These are phyloP conservation scores for Cochlearius cochlearius DNA, from an alignment of 2,113 vertebrate genomes.

Conservation along the genomic window DNA sequence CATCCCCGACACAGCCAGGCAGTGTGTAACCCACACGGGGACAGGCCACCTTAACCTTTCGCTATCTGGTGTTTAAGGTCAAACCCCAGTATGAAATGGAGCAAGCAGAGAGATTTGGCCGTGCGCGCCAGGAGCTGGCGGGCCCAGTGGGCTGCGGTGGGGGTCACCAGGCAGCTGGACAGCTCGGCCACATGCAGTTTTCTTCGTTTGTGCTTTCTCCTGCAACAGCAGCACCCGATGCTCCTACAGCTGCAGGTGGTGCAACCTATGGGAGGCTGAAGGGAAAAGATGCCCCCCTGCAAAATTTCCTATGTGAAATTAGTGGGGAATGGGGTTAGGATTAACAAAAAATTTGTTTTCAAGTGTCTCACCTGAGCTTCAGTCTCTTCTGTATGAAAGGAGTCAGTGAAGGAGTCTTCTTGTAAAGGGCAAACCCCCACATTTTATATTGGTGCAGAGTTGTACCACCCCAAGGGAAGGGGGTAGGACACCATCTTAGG, in stretches of 20 bases:
- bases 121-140: not conserved
- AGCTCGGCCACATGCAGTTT: fast-evolving
- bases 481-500: not conserved
- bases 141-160: not conserved
- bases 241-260: not conserved
- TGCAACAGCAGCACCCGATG: not conserved
- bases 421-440: not conserved
- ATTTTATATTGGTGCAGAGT: not conserved
- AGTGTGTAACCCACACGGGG: fast-evolving
- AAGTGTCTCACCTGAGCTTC: not conserved
- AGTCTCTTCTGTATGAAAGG: not conserved
- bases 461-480: not conserved
- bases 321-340: not conserved
- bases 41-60: not conserved
- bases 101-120: not conserved
- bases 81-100: not conserved
- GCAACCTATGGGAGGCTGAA: not conserved
- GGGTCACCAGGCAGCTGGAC: not conserved
- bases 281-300: not conserved
- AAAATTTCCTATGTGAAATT: not conserved
- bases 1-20: not conserved
- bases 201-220: not conserved
- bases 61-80: not conserved
- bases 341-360: not conserved
- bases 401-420: not conserved